Percentiles rank a stretch among this genome's conserved stretches.
Conservation (phyloP, 2,113 vertebrate genomes). For the Emydura subglobosa region DNA sequence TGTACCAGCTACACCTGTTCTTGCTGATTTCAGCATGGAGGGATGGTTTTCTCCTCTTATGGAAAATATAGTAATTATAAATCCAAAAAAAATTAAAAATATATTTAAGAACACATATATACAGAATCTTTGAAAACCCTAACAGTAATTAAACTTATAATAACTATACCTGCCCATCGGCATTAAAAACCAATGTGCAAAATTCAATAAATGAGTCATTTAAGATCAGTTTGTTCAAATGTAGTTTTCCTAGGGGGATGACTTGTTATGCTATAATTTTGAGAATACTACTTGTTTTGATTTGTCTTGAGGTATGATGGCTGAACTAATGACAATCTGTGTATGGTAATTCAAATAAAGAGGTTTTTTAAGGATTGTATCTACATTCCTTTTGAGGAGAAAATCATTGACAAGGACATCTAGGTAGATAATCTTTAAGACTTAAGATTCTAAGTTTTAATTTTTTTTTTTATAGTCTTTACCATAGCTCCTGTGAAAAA, state of each 20-base stretch:
- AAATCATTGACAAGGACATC: neutral
- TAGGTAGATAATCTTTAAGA: neutral
- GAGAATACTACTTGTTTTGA: neutral
- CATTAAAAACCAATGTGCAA: neutral
- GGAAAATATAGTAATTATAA: neutral
- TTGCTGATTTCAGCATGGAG: neutral
- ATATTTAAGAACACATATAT: too few species aligned
- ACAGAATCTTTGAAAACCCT: neutral
- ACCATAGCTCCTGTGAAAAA: too few species aligned
- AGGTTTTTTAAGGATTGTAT: neutral
- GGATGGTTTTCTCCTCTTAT: neutral
- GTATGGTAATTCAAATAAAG: neutral
- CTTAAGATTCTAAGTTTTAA: too few species aligned
- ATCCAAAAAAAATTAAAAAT: too few species aligned
- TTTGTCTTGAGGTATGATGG: neutral
- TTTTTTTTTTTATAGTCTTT: too few species aligned
- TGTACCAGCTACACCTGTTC: too few species aligned
- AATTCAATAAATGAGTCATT: neutral
- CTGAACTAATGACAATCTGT: neutral
- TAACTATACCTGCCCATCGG: neutral
- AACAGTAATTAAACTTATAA: neutral
- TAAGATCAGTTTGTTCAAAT: neutral
- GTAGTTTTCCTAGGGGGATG: neutral
- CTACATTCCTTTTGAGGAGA: neutral
- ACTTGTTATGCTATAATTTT: neutral